These are phyloP conservation scores for Oeneis ivallda DNA, from an alignment of 2,888 invertebrate species.

Conservation along the genomic window DNA sequence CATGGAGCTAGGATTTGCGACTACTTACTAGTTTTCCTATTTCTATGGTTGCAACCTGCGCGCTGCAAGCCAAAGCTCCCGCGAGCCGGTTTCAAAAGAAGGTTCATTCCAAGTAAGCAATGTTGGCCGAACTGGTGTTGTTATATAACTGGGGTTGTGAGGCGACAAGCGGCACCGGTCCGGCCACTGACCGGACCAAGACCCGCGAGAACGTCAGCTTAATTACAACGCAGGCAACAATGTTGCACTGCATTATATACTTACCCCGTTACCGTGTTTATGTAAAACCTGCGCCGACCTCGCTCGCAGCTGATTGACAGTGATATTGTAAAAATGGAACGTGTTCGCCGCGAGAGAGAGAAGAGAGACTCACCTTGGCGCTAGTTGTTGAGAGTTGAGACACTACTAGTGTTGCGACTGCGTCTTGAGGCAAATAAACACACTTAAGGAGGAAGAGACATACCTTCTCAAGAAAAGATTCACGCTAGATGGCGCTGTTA, in stretches of 20 bases:
- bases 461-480: no score
- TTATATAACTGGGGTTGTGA: constrained; percentile 3
- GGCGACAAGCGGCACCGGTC: neutral
- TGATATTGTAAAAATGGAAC: neutral
- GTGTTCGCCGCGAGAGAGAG: neutral
- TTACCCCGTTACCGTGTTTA: neutral
- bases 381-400: neutral
- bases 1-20: neutral
- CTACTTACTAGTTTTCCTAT: neutral
- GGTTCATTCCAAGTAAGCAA: neutral
- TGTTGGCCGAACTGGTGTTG: neutral
- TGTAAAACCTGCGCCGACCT: neutral
- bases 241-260: neutral
- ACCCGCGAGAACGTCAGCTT: neutral
- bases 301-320: neutral
- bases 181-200: neutral
- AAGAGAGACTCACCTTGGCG: neutral
- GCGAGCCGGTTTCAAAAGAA: neutral
- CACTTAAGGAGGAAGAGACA: no score
- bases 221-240: neutral
- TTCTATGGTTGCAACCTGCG: no score
- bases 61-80: neutral
- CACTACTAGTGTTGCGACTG: neutral
- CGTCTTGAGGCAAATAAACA: neutral
- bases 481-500: no score